Conservation (phyloP, 2,888 invertebrate genomes). For the Boloria selene region DNA sequence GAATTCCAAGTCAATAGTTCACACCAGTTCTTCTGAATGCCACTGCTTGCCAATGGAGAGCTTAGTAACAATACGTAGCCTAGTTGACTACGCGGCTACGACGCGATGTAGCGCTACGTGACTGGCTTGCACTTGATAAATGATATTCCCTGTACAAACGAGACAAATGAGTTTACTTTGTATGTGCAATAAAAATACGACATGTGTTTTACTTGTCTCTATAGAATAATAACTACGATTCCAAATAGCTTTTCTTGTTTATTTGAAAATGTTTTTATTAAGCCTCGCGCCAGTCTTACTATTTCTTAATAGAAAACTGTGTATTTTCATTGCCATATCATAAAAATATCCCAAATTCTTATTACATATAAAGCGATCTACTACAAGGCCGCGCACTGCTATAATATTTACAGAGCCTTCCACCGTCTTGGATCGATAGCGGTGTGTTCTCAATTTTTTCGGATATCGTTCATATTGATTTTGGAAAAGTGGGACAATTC, state of each 20-base stretch:
- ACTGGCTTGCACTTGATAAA: conserved; percentile 65
- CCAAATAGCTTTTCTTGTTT: not conserved
- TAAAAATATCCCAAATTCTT: conserved; percentile 16
- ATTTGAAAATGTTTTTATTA: too few species aligned
- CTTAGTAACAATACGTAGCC: conserved; percentile 48
- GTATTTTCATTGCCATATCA: not conserved
- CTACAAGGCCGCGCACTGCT: conserved; percentile 31
- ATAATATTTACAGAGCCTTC: conserved; percentile 35
- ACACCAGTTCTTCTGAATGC: not conserved
- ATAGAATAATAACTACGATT: not conserved
- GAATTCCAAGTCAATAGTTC: conserved; percentile 13
- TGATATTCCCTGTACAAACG: conserved; percentile 37
- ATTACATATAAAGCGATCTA: conserved; percentile 27
- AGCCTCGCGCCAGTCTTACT: too few species aligned
- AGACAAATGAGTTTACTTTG: conserved; percentile 15
- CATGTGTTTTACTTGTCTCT: not conserved
- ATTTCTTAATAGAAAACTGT: not conserved
- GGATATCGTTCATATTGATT: conserved; percentile 60
- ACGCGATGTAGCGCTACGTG: conserved; percentile 55
- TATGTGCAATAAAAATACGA: not conserved
- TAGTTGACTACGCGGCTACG: conserved; percentile 53
- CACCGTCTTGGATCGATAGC: conserved; percentile 50
- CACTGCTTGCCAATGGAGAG: conserved; percentile 2
- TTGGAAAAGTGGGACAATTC: conserved; percentile 67
- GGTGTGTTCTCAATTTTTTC: conserved; percentile 54